Evolutionary conservation across 2,113 vertebrate species (phyloP).

Genomic region (Caranx melampygus): DNA sequence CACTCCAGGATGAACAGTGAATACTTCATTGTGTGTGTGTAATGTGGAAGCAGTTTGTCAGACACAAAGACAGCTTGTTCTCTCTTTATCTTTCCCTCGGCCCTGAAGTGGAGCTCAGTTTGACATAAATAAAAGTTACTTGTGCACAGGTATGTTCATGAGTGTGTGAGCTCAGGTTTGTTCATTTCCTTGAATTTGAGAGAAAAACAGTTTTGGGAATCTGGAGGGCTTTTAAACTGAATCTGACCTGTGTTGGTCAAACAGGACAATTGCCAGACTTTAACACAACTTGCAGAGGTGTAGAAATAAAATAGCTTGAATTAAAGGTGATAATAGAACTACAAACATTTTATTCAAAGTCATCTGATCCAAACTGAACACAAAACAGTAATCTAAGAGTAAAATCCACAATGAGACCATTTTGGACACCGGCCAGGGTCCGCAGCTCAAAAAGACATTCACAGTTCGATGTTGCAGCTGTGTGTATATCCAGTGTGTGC

Average conservation of each 20-base stretch:
- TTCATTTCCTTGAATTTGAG: neutral
- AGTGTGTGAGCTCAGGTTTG: neutral
- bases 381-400: neutral
- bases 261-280: no score
- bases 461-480: neutral
- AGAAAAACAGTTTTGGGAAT: neutral
- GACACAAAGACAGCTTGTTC: slow-evolving; percentile 19
- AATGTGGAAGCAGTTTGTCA: neutral
- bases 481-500: slow-evolving; percentile 1
- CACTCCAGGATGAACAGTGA: neutral
- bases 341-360: neutral
- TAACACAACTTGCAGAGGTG: no score
- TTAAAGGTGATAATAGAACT: no score
- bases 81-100: slow-evolving; percentile 9
- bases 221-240: neutral
- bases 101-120: neutral
- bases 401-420: neutral
- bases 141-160: neutral
- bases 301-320: neutral
- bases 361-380: neutral
- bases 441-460: neutral
- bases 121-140: neutral
- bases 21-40: neutral
- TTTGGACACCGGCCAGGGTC: neutral
- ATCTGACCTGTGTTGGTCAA: no score